Evolutionary conservation across 2,888 invertebrate species (phyloP).

Genomic region (Lysandra bellargus): DNA sequence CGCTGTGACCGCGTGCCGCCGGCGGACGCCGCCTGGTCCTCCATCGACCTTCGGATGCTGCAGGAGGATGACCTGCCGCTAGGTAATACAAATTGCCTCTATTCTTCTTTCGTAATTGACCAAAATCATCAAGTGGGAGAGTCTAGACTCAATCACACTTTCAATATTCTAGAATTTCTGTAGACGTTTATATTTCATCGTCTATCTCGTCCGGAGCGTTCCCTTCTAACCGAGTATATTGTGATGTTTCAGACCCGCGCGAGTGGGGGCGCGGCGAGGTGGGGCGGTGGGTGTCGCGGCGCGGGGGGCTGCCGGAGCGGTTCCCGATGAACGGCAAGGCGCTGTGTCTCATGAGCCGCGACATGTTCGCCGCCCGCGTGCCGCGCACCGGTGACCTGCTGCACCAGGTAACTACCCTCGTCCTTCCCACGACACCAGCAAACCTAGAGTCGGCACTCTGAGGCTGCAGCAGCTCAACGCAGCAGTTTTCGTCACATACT

Average conservation of each 20-base stretch:
- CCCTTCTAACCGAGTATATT: too few relatives aligned
- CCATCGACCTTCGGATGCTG: slow-evolving; percentile 55
- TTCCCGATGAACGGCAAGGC: slow-evolving; percentile 92
- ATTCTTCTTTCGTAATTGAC: background rate
- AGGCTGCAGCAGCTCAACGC: too few relatives aligned
- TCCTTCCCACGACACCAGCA: background rate
- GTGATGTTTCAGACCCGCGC: slow-evolving; percentile 80
- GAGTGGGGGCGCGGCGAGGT: slow-evolving; percentile 87
- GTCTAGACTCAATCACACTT: background rate
- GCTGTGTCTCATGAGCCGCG: slow-evolving; percentile 87
- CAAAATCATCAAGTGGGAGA: background rate
- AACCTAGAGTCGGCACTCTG: too few relatives aligned
- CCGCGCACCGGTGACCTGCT: slow-evolving; percentile 84
- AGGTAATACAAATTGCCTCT: slow-evolving; percentile 48
- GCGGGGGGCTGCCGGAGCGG: slow-evolving; percentile 81
- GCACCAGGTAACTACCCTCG: slow-evolving; percentile 77
- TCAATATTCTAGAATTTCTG: too few relatives aligned
- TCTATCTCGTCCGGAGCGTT: too few relatives aligned
- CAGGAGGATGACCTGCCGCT: slow-evolving; percentile 68
- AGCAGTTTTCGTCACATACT: too few relatives aligned
- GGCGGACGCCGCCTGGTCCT: slow-evolving; percentile 57
- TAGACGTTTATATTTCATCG: too few relatives aligned
- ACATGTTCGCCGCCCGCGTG: slow-evolving; percentile 87
- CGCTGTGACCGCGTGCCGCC: slow-evolving; percentile 68
- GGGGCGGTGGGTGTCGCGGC: slow-evolving; percentile 83